Base-by-base conservation (phyloP, 37 sponge, comb jelly and placozoan species). In the Halichondria panicea region DNA sequence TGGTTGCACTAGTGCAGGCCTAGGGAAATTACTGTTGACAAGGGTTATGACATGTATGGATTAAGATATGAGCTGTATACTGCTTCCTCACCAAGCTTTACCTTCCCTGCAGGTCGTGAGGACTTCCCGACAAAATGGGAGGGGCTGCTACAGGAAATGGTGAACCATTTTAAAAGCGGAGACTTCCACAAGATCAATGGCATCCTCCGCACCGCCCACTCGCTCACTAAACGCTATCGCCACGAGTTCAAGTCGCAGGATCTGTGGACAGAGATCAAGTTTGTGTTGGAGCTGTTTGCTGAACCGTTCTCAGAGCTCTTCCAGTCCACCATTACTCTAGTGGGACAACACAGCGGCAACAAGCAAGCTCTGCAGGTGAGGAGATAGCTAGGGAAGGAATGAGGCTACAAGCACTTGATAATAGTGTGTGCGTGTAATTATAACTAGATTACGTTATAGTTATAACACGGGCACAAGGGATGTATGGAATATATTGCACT, bases 141-240 rank as follows among this genome's bases (percentile, higher is more conserved):
- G 22, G 94, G 87, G 5, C 80, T 99, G 18, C 68, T 96, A 22
- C 70, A 87, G 78, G 96, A 95, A 54, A 88, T 99, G 90, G 89
- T 96, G 19, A 78, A 63, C n/a, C 84, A 99, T 21, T 89, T 99
- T 44, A 72, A 88, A 34, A 70, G 86, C 15, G 83, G 84, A 8
- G 93, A 99, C 71, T 93, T 99, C 76, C 85, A 99, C 69, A 76
- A 84, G 66, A 99, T 99, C 87, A 95, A 95, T 52, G 99, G 99
- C 5, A 88, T 95, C 35, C 79, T 99, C 28, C 90, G 88, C 70
- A 99, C 99, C n/a, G 99, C 99, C 33, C 93, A 99, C 75, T 96
- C 96, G 1, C 88, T 99, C 54, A 95, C 96, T 74, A 91, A 87
- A 54, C 83, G 97, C 27, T 97, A 94, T 60, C 79, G 94, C 7